These are phyloP conservation scores for Paelopatides confundens DNA, from an alignment of 53 echinoderm and acorn worm genomes.

Conservation along the genomic window DNA sequence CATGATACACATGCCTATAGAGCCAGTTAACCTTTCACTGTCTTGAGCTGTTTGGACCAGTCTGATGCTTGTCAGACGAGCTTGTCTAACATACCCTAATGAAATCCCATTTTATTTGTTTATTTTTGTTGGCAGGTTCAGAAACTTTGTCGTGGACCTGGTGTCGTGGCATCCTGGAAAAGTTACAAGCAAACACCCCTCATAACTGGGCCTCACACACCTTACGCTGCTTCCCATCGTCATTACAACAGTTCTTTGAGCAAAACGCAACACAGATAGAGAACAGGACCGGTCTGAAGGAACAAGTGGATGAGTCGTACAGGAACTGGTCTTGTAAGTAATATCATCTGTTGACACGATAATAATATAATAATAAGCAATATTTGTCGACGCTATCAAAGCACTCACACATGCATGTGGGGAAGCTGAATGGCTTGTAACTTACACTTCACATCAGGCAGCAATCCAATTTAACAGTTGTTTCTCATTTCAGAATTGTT, in stretches of 20 bases:
- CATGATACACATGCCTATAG: no score
- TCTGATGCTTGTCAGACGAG: no score
- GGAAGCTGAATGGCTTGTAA: no score
- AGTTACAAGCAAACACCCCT: constrained; percentile 86
- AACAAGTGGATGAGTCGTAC: constrained; percentile 89
- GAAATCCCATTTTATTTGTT: not conserved
- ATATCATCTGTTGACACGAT: no score
- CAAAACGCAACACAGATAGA: constrained; percentile 76
- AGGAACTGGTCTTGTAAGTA: constrained; percentile 85
- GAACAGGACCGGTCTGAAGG: constrained; percentile 86
- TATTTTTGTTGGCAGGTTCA: constrained; percentile 71
- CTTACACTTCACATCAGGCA: no score
- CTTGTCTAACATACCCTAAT: not conserved
- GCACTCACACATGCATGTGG: no score
- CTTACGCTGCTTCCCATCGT: constrained; percentile 90
- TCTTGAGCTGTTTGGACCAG: no score
- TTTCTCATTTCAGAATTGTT: no score
- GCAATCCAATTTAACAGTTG: no score
- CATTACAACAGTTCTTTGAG: constrained; percentile 92
- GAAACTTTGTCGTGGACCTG: constrained; percentile 87
- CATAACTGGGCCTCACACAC: constrained; percentile 98
- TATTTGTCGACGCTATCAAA: no score
- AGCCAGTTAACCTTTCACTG: no score
- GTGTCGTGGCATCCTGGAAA: constrained; percentile 90
- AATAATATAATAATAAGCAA: no score